Percentiles rank a stretch among this genome's conserved stretches.
phyloP scores from a whole-genome alignment of 2,797 vertebrate species.

The Gymnothorax javanicus region DNA sequence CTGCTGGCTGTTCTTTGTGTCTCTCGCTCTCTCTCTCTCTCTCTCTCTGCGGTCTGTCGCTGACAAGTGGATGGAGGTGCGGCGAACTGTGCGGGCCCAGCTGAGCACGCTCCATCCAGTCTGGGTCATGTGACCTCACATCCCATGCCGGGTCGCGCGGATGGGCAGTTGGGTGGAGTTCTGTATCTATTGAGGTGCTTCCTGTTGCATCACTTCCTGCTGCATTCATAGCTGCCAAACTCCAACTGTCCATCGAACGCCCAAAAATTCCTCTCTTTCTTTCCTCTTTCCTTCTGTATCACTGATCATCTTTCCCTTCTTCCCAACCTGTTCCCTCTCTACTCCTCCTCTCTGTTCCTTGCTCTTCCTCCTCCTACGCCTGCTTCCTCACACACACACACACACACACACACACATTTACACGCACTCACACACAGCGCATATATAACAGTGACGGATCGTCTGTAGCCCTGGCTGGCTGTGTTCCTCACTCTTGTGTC shows the following conservation, averaged over 20 bases:
- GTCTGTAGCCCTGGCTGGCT: constrained; percentile 35
- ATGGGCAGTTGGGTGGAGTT: constrained; percentile 1
- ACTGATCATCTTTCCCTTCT: background rate
- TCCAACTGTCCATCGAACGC: too few species aligned
- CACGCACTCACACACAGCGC: constrained; percentile 28
- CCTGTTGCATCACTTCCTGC: constrained; percentile 25
- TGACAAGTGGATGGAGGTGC: constrained; percentile 46
- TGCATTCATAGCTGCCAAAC: background rate
- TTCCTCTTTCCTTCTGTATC: background rate
- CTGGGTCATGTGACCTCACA: background rate
- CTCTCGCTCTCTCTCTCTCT: constrained; percentile 42
- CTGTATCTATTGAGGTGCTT: background rate
- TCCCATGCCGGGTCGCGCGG: too few species aligned
- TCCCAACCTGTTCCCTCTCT: background rate
- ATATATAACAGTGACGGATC: constrained; percentile 47
- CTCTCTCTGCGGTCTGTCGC: constrained; percentile 49
- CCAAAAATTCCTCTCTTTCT: constrained; percentile 32
- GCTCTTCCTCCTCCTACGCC: constrained; percentile 26
- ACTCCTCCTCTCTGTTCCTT: background rate
- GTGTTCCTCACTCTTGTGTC: constrained; percentile 51
- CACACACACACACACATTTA: background rate
- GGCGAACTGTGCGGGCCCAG: constrained; percentile 63
- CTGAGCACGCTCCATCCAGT: constrained; percentile 43
- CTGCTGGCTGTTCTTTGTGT: constrained; percentile 75
- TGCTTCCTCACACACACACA: background rate